Evolutionary conservation across 2,797 vertebrate genomes (phyloP), one percentile per base, ranked within the genome.

Genomic region (Morelia viridis): DNA sequence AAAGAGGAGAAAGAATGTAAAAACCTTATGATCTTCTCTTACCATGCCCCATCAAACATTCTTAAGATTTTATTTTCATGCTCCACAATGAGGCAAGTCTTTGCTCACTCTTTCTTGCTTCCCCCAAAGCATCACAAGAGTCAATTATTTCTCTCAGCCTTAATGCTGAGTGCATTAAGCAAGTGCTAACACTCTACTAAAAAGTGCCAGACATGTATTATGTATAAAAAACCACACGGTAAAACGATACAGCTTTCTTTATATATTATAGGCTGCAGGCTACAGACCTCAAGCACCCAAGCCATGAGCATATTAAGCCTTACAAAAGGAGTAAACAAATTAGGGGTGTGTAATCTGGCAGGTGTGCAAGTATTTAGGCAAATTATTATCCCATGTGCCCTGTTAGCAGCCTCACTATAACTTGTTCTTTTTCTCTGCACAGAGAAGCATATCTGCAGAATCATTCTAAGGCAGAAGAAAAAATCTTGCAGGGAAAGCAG

Each of bases 321-420:
- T 96, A 94, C 95, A 96, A 96, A 96, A 91, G 24, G 5, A 93
- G 35, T 93, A 71, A 93, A 91, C 95, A 95, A 97, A 96, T 97
- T 97, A 95, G 85, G 93, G 86, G 90, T 92, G 94, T 95, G 94
- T 91, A 94, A 91, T 83, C 88, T 96, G 93, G 93, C 91, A 94
- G 91, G 94, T 89, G 85, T 24, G 90, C 24, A 85, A 11, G 53
- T 3, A 86, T 86, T 96, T 83, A 90, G 90, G 87, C 53, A 91
- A 89, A 83, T 90, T 94, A 83, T 68, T 68, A 68, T 92, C 84
- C 80, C 50, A 90, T 50, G 28, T 5, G 76, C 1, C 0, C 35
- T 89, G 35, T 83, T 9, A 92, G 86, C 9, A 88, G 15, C 31
- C 68, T 60, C 87, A 91, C 35, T 26, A 60, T 22, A 90, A 92